Conservation (phyloP, 1,140 invertebrate genomes). For the Arctopsyche grandis region DNA sequence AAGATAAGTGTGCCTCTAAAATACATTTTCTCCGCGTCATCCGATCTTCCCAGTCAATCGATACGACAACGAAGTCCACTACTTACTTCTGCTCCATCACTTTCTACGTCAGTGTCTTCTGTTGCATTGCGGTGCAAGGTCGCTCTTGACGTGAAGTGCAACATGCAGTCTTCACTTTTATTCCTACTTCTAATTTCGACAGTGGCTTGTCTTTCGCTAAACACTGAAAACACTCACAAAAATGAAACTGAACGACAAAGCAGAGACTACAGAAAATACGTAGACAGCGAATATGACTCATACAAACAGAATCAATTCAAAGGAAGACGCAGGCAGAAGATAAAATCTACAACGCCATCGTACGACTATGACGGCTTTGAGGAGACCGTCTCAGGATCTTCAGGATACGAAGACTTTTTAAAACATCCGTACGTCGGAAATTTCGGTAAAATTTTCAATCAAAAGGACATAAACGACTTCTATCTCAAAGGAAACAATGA, state of each 20-base stretch:
- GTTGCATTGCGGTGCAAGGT: background rate
- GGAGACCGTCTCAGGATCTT: background rate
- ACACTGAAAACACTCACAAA: background rate
- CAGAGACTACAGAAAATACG: background rate
- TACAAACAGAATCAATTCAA: slow-evolving; percentile 7
- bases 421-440: slow-evolving; percentile 23
- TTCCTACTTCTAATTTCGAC: background rate
- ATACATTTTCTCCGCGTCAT: slow-evolving; percentile 49
- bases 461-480: slow-evolving; percentile 46
- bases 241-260: background rate
- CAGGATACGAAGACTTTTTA: slow-evolving; percentile 13
- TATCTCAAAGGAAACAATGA: slow-evolving; percentile 41
- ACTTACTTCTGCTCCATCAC: slow-evolving; percentile 38
- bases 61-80: background rate
- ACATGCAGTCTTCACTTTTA: background rate
- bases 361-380: slow-evolving; percentile 30
- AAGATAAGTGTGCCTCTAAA: slow-evolving; percentile 35
- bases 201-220: no score
- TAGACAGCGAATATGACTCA: background rate
- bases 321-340: slow-evolving; percentile 20
- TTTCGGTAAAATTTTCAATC: slow-evolving; percentile 44
- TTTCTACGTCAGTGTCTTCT: slow-evolving; percentile 40
- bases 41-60: slow-evolving; percentile 41
- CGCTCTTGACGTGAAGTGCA: slow-evolving; percentile 30
- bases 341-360: background rate